Conservation (phyloP, 1,140 invertebrate species). For the Euschistus heros region DNA sequence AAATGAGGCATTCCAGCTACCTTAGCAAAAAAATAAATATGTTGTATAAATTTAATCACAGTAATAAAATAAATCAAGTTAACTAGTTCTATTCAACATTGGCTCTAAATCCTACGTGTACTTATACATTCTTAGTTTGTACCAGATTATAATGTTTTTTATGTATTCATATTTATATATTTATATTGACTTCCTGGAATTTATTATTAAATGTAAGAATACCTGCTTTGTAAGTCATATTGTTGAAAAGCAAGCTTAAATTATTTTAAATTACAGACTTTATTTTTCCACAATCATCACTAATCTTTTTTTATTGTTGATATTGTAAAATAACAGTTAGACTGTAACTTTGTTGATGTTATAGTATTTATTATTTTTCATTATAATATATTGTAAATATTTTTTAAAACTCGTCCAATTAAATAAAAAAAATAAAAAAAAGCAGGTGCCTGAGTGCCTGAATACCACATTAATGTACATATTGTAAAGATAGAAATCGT, state of each 20-base stretch:
- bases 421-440: neutral
- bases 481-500: slow-evolving; percentile 21
- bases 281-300: slow-evolving; percentile 20
- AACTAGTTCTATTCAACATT: neutral
- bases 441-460: slow-evolving; percentile 22
- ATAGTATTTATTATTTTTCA: slow-evolving; percentile 25
- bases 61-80: no score
- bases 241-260: slow-evolving; percentile 11
- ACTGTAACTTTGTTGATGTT: slow-evolving; percentile 26
- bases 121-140: slow-evolving; percentile 4
- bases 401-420: slow-evolving; percentile 7
- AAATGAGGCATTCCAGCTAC: slow-evolving; percentile 6
- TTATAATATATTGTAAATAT: slow-evolving; percentile 12
- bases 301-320: slow-evolving; percentile 11
- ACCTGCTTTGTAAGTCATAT: slow-evolving; percentile 4
- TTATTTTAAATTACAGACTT: slow-evolving; percentile 11
- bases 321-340: slow-evolving; percentile 22
- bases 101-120: neutral
- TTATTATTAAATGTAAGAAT: neutral
- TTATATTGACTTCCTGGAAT: neutral
- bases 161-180: slow-evolving; percentile 10
- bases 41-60: no score
- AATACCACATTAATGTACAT: slow-evolving; percentile 19
- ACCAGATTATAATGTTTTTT: neutral
- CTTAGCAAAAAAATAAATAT: neutral